Evolutionary conservation across 2,113 vertebrate genomes (phyloP).

Genomic region (Synchiropus splendidus): DNA sequence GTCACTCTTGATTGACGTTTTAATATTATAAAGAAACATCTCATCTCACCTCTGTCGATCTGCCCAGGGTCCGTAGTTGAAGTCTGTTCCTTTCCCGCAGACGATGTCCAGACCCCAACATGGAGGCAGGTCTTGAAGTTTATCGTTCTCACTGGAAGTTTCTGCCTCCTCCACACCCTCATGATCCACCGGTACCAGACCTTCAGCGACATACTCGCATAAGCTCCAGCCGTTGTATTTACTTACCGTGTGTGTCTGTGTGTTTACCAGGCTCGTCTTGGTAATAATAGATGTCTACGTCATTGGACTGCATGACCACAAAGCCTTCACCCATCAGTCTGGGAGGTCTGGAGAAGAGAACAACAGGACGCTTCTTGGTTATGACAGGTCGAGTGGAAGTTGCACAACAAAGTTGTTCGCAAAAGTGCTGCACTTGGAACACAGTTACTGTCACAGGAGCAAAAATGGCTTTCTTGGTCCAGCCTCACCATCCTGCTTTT

Average conservation of each 20-base stretch:
- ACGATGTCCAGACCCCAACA: slow-evolving; percentile 98
- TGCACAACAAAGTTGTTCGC: too few relatives aligned
- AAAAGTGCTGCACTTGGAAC: neutral
- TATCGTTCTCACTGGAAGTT: slow-evolving; percentile 76
- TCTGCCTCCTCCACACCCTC: slow-evolving; percentile 80
- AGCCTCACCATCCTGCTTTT: too few relatives aligned
- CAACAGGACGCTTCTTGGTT: neutral
- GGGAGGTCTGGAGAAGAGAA: slow-evolving; percentile 71
- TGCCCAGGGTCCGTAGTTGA: slow-evolving; percentile 98
- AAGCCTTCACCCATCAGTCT: slow-evolving; percentile 98
- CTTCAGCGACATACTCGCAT: slow-evolving; percentile 47
- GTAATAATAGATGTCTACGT: slow-evolving; percentile 98
- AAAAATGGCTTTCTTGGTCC: neutral
- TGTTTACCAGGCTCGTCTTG: slow-evolving; percentile 92
- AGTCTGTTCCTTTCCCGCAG: slow-evolving; percentile 96
- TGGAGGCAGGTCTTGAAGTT: slow-evolving; percentile 90
- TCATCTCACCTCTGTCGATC: slow-evolving; percentile 85
- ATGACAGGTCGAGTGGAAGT: neutral
- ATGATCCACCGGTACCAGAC: slow-evolving; percentile 84
- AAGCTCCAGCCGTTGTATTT: neutral
- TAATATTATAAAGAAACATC: too few relatives aligned
- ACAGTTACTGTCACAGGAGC: neutral
- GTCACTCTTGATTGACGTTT: too few relatives aligned
- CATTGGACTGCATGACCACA: slow-evolving; percentile 98
- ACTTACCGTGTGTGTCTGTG: neutral